A percentile compares a stretch with the other conserved stretches of the same genome.
phyloP scores from a whole-genome alignment of 2,888 invertebrate species.

The Amblyjoppa proteus region DNA sequence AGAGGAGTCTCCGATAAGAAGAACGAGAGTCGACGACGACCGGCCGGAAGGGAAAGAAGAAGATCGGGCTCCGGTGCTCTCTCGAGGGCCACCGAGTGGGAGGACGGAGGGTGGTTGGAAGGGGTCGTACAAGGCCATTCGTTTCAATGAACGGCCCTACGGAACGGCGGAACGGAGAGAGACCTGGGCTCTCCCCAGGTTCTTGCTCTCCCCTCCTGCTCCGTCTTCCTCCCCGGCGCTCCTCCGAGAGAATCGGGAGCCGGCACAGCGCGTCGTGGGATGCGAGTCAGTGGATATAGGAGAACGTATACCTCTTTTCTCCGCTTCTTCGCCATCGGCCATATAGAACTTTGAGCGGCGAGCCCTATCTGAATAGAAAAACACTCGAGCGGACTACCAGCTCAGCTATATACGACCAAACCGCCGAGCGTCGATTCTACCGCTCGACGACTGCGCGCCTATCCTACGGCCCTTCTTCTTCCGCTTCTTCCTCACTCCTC shows the following conservation, averaged over 20 bases:
- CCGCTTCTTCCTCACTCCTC: slow-evolving; percentile 55
- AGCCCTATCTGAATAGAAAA: slow-evolving; percentile 82
- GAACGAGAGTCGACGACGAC: slow-evolving; percentile 68
- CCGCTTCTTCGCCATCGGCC: slow-evolving; percentile 40
- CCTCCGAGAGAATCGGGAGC: slow-evolving; percentile 73
- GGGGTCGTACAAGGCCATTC: slow-evolving; percentile 80
- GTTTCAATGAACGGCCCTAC: slow-evolving; percentile 82
- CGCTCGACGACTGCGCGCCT: slow-evolving; percentile 59
- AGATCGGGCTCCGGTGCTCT: slow-evolving; percentile 39
- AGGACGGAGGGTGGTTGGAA: slow-evolving; percentile 60
- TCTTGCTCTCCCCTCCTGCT: slow-evolving; percentile 68
- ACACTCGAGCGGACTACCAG: slow-evolving; percentile 80
- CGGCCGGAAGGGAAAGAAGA: slow-evolving; percentile 69
- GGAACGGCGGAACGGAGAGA: slow-evolving; percentile 73
- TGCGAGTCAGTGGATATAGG: slow-evolving; percentile 67
- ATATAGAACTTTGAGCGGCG: slow-evolving; percentile 81
- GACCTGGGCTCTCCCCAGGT: slow-evolving; percentile 62
- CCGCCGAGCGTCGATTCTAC: slow-evolving; percentile 60
- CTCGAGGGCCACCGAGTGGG: slow-evolving; percentile 53
- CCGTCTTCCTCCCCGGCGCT: slow-evolving; percentile 62
- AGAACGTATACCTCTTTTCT: slow-evolving; percentile 48
- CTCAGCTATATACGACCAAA: slow-evolving; percentile 48
- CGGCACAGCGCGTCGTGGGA: slow-evolving; percentile 60
- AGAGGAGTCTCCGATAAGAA: slow-evolving; percentile 64
- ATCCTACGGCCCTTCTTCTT: slow-evolving; percentile 15